Conservation (phyloP, 2,797 vertebrate species). For the Gambelia wislizenii region DNA sequence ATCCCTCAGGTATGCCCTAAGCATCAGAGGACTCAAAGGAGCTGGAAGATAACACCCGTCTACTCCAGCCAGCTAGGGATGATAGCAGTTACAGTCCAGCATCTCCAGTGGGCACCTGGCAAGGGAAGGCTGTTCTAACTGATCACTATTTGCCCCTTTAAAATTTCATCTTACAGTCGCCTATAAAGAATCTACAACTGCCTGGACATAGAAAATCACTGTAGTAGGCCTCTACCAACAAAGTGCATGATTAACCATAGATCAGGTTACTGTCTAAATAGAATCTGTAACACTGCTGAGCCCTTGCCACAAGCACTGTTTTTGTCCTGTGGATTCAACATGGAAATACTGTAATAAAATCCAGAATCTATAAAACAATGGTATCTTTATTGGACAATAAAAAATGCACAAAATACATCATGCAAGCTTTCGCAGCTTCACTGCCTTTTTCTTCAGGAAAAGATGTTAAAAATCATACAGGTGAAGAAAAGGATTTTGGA, state of each 20-base stretch:
- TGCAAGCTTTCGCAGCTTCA: too few relatives aligned
- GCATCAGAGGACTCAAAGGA: neutral
- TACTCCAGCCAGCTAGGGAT: neutral
- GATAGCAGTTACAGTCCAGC: neutral
- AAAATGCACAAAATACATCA: too few relatives aligned
- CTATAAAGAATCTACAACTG: neutral
- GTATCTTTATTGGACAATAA: neutral
- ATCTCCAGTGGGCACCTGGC: neutral
- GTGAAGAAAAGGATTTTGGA: too few relatives aligned
- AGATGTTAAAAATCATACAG: too few relatives aligned
- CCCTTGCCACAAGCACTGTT: neutral
- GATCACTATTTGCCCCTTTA: neutral
- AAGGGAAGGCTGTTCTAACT: neutral
- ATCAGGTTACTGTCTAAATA: neutral
- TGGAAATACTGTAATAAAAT: neutral
- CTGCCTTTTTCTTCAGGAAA: too few relatives aligned
- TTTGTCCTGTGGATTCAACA: neutral
- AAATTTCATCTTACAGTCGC: neutral
- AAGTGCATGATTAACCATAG: neutral
- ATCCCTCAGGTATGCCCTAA: neutral
- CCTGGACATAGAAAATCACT: neutral
- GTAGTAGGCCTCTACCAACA: neutral
- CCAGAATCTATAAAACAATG: neutral
- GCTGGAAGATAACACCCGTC: neutral
- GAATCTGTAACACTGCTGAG: neutral